These are phyloP conservation scores for Hucho hucho DNA, from an alignment of 2,113 vertebrate species.

Conservation along the genomic window DNA sequence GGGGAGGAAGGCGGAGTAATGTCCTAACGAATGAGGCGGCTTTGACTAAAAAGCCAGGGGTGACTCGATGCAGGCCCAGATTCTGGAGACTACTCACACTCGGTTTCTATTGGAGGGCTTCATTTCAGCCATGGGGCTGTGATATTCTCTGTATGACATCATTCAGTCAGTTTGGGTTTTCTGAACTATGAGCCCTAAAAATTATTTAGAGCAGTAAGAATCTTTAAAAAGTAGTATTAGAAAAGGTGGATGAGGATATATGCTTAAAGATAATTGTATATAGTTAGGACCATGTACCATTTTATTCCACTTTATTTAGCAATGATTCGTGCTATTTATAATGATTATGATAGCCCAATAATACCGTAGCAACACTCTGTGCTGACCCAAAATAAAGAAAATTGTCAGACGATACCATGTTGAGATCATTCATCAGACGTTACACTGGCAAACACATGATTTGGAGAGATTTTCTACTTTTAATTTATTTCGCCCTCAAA, in stretches of 20 bases:
- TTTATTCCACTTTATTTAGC: too few relatives aligned
- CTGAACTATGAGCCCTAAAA: slow-evolving; percentile 45
- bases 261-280: slow-evolving; percentile 3
- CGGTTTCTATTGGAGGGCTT: slow-evolving; percentile 30
- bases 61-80: slow-evolving; percentile 25
- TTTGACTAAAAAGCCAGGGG: slow-evolving; percentile 21
- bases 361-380: too few relatives aligned
- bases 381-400: too few relatives aligned
- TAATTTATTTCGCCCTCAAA: slow-evolving; percentile 26
- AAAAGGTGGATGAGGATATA: slow-evolving; percentile 13
- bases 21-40: slow-evolving; percentile 15
- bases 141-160: slow-evolving; percentile 51
- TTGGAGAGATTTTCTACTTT: slow-evolving; percentile 17
- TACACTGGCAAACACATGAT: slow-evolving; percentile 31
- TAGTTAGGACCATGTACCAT: neutral
- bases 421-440: slow-evolving; percentile 14
- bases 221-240: slow-evolving; percentile 55
- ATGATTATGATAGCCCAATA: too few relatives aligned
- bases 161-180: slow-evolving; percentile 65
- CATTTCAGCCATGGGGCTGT: slow-evolving; percentile 44
- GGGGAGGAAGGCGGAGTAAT: slow-evolving; percentile 22
- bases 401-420: slow-evolving; percentile 11
- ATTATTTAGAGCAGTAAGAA: slow-evolving; percentile 50
- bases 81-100: slow-evolving; percentile 37
- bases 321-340: too few relatives aligned